Evolutionary conservation across 2,797 vertebrate genomes (phyloP), one percentile per base, ranked within the genome.

Genomic region (Myoxocephalus aenaeus): DNA sequence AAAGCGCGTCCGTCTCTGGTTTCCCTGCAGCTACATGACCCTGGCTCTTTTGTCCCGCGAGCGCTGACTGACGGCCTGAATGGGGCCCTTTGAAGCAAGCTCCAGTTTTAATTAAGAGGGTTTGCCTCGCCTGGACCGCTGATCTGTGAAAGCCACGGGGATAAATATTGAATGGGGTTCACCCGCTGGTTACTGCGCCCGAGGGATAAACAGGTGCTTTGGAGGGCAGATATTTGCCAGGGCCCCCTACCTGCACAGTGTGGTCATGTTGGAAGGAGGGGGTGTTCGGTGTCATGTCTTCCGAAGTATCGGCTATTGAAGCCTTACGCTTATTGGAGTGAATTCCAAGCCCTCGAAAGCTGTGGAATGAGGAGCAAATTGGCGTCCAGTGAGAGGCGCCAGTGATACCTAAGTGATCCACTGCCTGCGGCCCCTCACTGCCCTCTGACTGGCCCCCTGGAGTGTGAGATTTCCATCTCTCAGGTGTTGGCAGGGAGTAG

Each of bases 81-180:
- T 98, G 96, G 97, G 88, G 95, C 93, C 95, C 97, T 99, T 99
- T 99, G 97, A 99, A 99, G 97, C 95, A 86, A 95, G 97, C 96
- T 98, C 97, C 97, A 99, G 97, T 97, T 99, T 94, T 99, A 99
- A 99, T 99, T 99, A 99, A 99, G 98, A 97, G 96, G 92, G 96
- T 98, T 99, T 97, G 96, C 97, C 96, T 97, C 94, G 95, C 96
- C 96, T 97, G 95, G 96, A 86, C 89, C 96, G 96, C 96, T 98
- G 97, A 98, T 98, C 98, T 99, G 97, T 98, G 96, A 99, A 98
- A 98, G 97, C 96, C 97, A 92, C 69, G 87, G 96, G 97, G 97
- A 99, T 99, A 99, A 99, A 99, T 99, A 99, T 99, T 99, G 97
- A 98, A 99, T 97, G 61, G 97, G 96, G 97, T 99, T 99, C 98